phyloP scores from a whole-genome alignment of 2,797 vertebrate genomes.

The Calcarius lapponicus region DNA sequence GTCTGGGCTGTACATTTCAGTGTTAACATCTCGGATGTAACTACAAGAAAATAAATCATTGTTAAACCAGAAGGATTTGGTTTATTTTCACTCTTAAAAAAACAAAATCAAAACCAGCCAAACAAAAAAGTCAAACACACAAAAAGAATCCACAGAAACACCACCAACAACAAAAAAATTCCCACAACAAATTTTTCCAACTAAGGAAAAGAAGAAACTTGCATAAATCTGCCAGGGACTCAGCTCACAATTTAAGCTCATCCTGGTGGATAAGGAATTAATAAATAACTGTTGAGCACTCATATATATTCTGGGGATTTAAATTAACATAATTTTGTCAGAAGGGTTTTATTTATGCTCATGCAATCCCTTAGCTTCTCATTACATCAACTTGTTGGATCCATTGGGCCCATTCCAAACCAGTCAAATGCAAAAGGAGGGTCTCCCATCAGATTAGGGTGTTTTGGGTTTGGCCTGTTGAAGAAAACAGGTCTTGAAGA shows the following conservation, averaged over 20 bases:
- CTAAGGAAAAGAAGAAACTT: not conserved
- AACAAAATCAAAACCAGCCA: too few relatives aligned
- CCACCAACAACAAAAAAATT: not conserved
- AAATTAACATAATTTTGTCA: conserved; percentile 2
- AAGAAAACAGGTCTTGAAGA: not conserved
- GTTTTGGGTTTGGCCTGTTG: not conserved
- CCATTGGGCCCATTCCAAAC: not conserved
- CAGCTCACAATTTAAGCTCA: not conserved
- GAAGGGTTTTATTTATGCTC: not conserved
- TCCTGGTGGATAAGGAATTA: not conserved
- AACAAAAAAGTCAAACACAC: not conserved
- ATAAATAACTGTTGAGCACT: not conserved
- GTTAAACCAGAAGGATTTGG: not conserved
- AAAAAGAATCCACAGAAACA: not conserved
- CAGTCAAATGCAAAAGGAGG: not conserved
- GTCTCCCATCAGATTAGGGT: not conserved
- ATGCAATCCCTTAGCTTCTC: not conserved
- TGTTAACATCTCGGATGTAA: not conserved
- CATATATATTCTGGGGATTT: not conserved
- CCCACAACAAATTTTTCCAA: not conserved
- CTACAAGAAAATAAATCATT: not conserved
- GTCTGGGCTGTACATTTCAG: not conserved
- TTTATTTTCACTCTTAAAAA: not conserved
- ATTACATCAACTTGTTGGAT: not conserved
- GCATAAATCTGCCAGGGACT: not conserved